These are phyloP conservation scores for Bugulina stolonifera DNA, from an alignment of 2,888 invertebrate species.

Conservation along the genomic window DNA sequence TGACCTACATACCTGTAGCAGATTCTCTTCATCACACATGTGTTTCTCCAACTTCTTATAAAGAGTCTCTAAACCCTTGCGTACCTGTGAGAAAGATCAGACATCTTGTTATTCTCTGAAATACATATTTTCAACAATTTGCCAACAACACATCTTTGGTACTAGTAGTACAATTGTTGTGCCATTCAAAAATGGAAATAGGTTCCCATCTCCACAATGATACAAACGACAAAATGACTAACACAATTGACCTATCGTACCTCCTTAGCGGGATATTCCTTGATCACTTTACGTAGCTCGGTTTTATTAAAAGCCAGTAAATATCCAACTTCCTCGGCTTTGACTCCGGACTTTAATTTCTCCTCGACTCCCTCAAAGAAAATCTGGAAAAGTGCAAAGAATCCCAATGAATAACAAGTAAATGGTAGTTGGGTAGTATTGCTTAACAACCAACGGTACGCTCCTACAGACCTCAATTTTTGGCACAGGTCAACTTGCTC, in stretches of 20 bases:
- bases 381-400: too few relatives aligned
- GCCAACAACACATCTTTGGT: neutral
- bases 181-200: too few relatives aligned
- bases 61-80: conserved; percentile 82
- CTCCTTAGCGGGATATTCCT: conserved; percentile 85
- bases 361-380: conserved; percentile 96
- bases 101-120: too few relatives aligned
- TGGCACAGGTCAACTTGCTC: too few relatives aligned
- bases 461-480: too few relatives aligned
- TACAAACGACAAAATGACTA: neutral
- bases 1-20: conserved; percentile 67
- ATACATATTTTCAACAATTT: too few relatives aligned
- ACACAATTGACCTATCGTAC: conserved; percentile 33
- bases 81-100: conserved; percentile 62
- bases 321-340: conserved; percentile 93
- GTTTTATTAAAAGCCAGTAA: conserved; percentile 95
- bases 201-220: neutral
- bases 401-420: too few relatives aligned
- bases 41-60: conserved; percentile 97
- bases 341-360: conserved; percentile 86
- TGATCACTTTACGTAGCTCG: conserved; percentile 87
- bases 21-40: conserved; percentile 73
- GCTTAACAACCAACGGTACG: too few relatives aligned
- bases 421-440: too few relatives aligned
- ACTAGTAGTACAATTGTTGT: neutral